Percentiles rank a stretch among this genome's conserved stretches.
phyloP scores from a whole-genome alignment of 2,888 invertebrate species.

The Ditula angustiorana region DNA sequence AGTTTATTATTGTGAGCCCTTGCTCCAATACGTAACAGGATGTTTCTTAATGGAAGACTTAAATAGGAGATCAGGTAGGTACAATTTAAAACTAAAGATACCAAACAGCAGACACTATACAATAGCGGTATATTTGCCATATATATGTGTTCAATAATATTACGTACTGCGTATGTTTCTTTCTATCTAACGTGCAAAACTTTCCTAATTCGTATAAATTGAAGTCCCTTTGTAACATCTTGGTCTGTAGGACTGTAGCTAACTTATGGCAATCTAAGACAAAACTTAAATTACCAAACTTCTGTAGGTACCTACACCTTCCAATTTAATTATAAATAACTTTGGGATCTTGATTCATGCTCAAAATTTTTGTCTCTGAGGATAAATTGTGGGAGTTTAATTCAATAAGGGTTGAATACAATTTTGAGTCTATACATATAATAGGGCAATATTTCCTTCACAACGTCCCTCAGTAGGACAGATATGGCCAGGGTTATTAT shows the following conservation, averaged over 20 bases:
- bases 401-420: background rate
- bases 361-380: background rate
- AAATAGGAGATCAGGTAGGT: background rate
- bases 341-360: background rate
- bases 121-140: too few relatives aligned
- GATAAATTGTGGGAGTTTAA: background rate
- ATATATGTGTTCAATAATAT: background rate
- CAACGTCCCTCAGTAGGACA: background rate
- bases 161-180: background rate
- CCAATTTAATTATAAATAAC: conserved; percentile 3
- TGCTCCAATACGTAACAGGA: background rate
- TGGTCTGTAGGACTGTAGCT: background rate
- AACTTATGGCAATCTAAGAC: background rate
- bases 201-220: conserved; percentile 22
- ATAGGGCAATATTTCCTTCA: background rate
- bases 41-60: background rate
- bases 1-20: background rate
- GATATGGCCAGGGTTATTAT: background rate
- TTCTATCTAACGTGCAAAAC: background rate
- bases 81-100: background rate
- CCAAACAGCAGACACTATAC: too few relatives aligned
- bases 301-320: background rate
- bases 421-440: background rate
- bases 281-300: conserved; percentile 9
- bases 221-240: conserved; percentile 13